Evolutionary conservation across 1,140 invertebrate species (phyloP).

Genomic region (Battus philenor): DNA sequence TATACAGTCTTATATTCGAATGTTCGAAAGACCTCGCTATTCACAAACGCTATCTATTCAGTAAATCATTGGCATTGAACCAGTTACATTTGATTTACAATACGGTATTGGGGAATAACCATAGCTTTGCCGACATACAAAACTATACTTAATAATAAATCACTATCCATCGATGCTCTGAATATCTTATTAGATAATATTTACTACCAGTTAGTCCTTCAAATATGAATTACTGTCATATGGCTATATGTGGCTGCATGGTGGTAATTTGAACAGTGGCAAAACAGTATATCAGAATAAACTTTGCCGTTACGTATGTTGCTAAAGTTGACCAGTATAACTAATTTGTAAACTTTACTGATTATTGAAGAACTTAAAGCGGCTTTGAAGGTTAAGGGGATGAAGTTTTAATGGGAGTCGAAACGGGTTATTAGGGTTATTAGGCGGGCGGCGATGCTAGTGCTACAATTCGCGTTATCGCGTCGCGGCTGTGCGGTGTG

Average conservation of each 20-base stretch:
- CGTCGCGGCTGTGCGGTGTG: slow-evolving; percentile 28
- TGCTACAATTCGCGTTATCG: slow-evolving; percentile 22
- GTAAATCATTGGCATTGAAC: slow-evolving; percentile 6
- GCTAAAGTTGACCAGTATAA: not conserved
- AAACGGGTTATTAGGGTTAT: slow-evolving; percentile 23
- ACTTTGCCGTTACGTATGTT: not conserved
- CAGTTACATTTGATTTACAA: not conserved
- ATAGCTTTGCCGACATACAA: not conserved
- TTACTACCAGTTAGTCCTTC: not conserved
- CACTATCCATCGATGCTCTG: not conserved
- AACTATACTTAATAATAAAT: not conserved
- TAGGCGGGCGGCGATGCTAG: slow-evolving; percentile 22
- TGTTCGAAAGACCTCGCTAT: not conserved
- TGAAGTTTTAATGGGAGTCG: slow-evolving; percentile 21
- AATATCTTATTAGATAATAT: not conserved
- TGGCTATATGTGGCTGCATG: too few species aligned
- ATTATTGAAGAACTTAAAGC: not conserved
- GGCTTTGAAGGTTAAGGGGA: slow-evolving; percentile 16
- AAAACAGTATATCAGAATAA: not conserved
- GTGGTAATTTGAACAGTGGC: not conserved
- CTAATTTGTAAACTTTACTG: not conserved
- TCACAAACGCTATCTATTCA: not conserved
- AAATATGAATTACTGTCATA: not conserved
- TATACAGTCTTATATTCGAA: slow-evolving; percentile 18
- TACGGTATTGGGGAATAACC: not conserved